A percentile compares a stretch with the other conserved stretches of the same genome.
Evolutionary conservation across 1,140 invertebrate species (phyloP).

Genomic region (Muscidifurax raptorellus): DNA sequence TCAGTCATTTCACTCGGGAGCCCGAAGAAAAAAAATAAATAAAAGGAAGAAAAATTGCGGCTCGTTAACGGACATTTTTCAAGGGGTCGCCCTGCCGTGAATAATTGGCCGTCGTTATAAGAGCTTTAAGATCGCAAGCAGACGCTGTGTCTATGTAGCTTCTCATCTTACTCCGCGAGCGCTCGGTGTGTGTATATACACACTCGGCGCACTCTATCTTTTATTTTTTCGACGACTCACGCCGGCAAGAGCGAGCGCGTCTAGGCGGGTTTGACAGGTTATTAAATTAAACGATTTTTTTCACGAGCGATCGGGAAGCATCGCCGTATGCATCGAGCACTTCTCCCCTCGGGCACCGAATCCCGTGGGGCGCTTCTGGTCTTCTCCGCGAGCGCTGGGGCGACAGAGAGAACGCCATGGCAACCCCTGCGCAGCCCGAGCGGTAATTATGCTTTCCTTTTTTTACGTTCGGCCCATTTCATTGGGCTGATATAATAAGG

Average conservation of each 20-base stretch:
- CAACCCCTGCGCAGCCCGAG: conserved; percentile 62
- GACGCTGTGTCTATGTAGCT: conserved; percentile 34
- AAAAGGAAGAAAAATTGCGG: conserved; percentile 52
- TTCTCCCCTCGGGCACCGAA: conserved; percentile 2
- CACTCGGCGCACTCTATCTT: neutral
- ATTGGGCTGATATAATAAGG: conserved; percentile 69
- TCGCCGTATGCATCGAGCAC: conserved; percentile 16
- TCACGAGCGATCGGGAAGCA: conserved; percentile 55
- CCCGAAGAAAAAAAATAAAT: conserved; percentile 30
- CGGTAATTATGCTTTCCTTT: conserved; percentile 70
- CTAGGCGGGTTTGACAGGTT: conserved; percentile 63
- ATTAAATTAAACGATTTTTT: conserved; percentile 72
- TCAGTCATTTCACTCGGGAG: conserved; percentile 47
- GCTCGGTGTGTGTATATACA: neutral
- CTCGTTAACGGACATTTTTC: conserved; percentile 60
- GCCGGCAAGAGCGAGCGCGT: conserved; percentile 9
- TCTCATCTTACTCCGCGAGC: conserved; percentile 29
- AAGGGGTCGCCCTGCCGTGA: conserved; percentile 57
- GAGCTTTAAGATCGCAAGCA: conserved; percentile 56
- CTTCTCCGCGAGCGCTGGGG: conserved; percentile 53
- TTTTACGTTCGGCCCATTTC: conserved; percentile 70
- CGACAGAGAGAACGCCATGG: conserved; percentile 57
- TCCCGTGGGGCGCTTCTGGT: conserved; percentile 68
- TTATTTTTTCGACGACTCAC: conserved; percentile 33
- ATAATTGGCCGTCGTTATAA: conserved; percentile 68